These are phyloP conservation scores for Dryadula phaetusa DNA, from an alignment of 2,888 invertebrate species.

Conservation along the genomic window DNA sequence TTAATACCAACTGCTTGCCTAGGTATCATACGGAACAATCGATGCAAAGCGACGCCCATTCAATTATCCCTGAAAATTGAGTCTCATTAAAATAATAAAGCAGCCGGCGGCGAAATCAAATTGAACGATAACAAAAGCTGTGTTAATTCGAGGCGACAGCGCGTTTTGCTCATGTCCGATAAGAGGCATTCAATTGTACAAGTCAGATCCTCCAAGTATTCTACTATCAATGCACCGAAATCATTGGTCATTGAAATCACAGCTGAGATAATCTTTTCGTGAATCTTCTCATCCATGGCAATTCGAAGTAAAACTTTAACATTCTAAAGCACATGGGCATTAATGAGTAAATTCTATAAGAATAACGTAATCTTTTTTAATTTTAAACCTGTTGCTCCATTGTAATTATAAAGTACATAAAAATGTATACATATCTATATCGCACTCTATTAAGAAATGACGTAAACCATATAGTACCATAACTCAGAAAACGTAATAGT, in stretches of 20 bases:
- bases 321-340: neutral
- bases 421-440: neutral
- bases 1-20: conserved; percentile 48
- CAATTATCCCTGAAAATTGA: conserved; percentile 82
- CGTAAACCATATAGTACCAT: conserved; percentile 17
- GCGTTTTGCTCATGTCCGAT: conserved; percentile 56
- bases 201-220: conserved; percentile 37
- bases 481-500: conserved; percentile 34
- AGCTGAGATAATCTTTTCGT: neutral
- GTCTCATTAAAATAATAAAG: conserved; percentile 84
- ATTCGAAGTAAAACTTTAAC: neutral
- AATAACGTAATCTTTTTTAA: no score
- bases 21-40: conserved; percentile 73
- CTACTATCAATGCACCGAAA: conserved; percentile 24
- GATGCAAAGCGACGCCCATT: conserved; percentile 73
- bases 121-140: conserved; percentile 83
- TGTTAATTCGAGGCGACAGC: conserved; percentile 74
- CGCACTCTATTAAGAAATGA: neutral
- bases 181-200: conserved; percentile 49
- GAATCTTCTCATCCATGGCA: neutral
- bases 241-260: conserved; percentile 17
- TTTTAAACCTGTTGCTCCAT: no score
- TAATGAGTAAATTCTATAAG: no score
- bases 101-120: conserved; percentile 78
- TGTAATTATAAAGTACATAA: neutral